Base-by-base conservation (phyloP, 2,888 invertebrate genomes). In the Sinelater perroti region DNA sequence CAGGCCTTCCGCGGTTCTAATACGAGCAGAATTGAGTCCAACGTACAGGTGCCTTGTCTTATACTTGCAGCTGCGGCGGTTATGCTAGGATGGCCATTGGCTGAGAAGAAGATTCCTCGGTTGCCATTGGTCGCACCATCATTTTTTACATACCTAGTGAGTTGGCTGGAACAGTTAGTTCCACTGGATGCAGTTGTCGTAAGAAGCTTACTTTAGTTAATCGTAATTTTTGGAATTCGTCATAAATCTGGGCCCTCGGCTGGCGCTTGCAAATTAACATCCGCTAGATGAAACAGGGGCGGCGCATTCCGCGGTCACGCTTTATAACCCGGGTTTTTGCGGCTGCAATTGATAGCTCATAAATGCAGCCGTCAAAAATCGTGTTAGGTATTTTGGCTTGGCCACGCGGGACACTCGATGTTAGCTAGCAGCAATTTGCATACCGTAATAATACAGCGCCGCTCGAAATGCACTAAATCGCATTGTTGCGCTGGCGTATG, bases 11-110 rank as follows among this genome's bases (percentile, higher is more conserved):
- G 70, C 69, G 67, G 69, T 68, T 69, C 65, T 67, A 63, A 65
- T 69, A 65, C 64, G 62, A 62, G 64, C 68, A 70, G 73, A 74
- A 76, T 75, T 76, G 76, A 73, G 73, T 72, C 67, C 73, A 71
- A 65, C 64, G 63, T 68, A 70, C 76, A 74, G 72, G 73, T 72
- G 73, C 67, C 70, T 68, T 66, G 73, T 73, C 74, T 76, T 76
- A 76, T 76, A 76, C 70, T 67, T 68, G 63, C 69, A 64, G 64
- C 67, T 62, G 65, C 66, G 69, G 63, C 67, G 67, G 70, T 67
- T 67, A 65, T 67, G 69, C 70, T 66, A 70, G 64, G 68, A 64
- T 71, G 72, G 68, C 64, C 69, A 75, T 75, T 76, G 76, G 76
- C 56, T 66, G 67, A 67, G 67, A 69, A 68, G 70, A 70, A 64